Percentiles rank a stretch among this genome's conserved stretches.
Conservation (phyloP, 2,888 invertebrate species). For the Oligia strigilis region DNA sequence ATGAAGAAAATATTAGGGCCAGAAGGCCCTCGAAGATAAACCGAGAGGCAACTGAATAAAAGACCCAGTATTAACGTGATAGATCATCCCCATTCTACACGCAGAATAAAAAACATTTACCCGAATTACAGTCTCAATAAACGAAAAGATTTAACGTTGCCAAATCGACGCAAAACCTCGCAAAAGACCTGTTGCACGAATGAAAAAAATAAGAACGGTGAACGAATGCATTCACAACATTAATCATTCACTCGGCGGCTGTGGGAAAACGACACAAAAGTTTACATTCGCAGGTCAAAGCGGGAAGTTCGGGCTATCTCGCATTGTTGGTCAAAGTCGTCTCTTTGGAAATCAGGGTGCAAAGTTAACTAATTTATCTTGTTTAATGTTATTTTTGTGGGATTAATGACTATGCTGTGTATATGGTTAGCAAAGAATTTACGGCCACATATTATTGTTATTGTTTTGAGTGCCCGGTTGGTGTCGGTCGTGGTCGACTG, state of each 20-base stretch:
- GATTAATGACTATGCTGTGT: background rate
- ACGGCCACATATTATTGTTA: background rate
- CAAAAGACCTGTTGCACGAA: conserved; percentile 54
- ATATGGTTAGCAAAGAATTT: background rate
- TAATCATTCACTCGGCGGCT: conserved; percentile 58
- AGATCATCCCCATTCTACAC: conserved; percentile 19
- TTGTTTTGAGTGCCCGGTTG: background rate
- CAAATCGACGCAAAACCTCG: conserved; percentile 42
- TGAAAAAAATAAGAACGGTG: conserved; percentile 64
- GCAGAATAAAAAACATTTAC: conserved; percentile 16
- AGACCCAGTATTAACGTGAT: background rate
- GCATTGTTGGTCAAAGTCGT: conserved; percentile 23
- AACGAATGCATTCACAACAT: conserved; percentile 61
- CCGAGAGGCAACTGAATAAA: background rate
- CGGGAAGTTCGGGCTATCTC: conserved; percentile 32
- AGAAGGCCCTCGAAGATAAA: background rate
- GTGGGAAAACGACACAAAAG: conserved; percentile 55
- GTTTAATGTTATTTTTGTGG: conserved; percentile 7
- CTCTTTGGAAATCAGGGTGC: conserved; percentile 24
- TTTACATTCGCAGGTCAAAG: conserved; percentile 34
- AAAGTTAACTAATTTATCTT: conserved; percentile 37
- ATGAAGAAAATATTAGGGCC: background rate
- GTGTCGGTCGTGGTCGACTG: background rate
- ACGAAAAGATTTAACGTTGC: conserved; percentile 53
- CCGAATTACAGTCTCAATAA: conserved; percentile 44